phyloP scores from a whole-genome alignment of 30 jellyfish, hydroid and myxozoan species.

The Mastigias papua region DNA sequence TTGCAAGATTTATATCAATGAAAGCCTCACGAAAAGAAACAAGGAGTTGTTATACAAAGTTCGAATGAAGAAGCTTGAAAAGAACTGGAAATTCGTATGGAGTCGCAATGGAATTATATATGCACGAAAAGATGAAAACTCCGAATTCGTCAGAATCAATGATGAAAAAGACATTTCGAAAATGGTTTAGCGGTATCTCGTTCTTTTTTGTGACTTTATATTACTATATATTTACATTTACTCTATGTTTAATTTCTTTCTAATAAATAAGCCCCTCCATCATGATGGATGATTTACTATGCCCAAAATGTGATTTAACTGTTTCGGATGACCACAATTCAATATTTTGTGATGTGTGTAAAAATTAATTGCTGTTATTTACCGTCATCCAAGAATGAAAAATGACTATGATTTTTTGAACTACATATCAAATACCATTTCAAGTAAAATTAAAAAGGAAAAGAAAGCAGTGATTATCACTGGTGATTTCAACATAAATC shows the following conservation, averaged over 20 bases:
- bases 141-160: constrained; percentile 10
- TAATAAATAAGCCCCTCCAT: constrained; percentile 20
- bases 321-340: constrained; percentile 19
- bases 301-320: constrained; percentile 32
- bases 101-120: constrained; percentile 20
- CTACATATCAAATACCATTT: constrained; percentile 34
- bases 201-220: too few relatives aligned
- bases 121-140: constrained; percentile 31
- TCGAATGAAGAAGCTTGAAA: constrained; percentile 3
- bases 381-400: constrained; percentile 57
- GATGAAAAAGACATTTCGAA: background rate
- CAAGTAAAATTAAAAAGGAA: constrained; percentile 32
- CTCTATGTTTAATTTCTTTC: too few relatives aligned
- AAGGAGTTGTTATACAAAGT: constrained; percentile 2
- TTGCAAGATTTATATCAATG: constrained; percentile 8
- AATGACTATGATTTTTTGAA: constrained; percentile 37
- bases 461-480: constrained; percentile 49
- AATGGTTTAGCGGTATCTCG: constrained; percentile 9
- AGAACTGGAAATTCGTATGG: constrained; percentile 32
- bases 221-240: too few relatives aligned
- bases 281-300: constrained; percentile 10
- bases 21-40: constrained; percentile 26
- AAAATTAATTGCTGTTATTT: constrained; percentile 46
- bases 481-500: constrained; percentile 54
- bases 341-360: constrained; percentile 20